Conservation (phyloP, 2,113 vertebrate genomes). For the Indicator indicator region DNA sequence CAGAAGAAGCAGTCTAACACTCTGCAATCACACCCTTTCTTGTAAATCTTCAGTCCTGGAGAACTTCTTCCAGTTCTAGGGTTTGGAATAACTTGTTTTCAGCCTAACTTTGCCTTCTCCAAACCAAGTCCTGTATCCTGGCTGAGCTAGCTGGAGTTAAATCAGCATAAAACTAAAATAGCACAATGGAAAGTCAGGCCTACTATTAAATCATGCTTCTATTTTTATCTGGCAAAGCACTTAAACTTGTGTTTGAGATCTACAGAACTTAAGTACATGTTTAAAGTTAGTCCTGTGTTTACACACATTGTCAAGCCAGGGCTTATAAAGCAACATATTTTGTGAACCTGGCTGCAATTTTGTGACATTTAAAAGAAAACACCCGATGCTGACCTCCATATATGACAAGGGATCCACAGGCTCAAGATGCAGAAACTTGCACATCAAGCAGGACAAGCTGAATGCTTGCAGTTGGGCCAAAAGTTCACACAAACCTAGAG, state of each 20-base stretch:
- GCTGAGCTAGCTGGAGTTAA: slow-evolving; percentile 42
- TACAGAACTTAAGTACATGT: slow-evolving; percentile 20
- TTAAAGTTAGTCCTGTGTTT: slow-evolving; percentile 36
- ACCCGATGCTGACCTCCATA: background rate
- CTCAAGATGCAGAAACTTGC: background rate
- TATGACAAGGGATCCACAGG: background rate
- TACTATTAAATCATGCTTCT: slow-evolving; percentile 61
- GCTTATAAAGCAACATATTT: background rate
- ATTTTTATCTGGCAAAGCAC: slow-evolving; percentile 55
- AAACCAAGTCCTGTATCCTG: slow-evolving; percentile 40
- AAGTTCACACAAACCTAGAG: background rate
- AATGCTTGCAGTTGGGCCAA: background rate
- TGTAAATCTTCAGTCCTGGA: slow-evolving; percentile 15
- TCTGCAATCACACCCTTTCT: slow-evolving; percentile 40
- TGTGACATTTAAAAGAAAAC: background rate
- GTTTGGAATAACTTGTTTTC: slow-evolving; percentile 40
- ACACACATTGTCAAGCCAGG: background rate
- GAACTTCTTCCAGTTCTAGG: slow-evolving; percentile 39
- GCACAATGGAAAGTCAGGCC: slow-evolving; percentile 58
- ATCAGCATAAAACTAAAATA: slow-evolving; percentile 62
- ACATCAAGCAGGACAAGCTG: background rate
- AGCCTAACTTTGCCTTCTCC: slow-evolving; percentile 15
- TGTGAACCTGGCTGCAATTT: background rate
- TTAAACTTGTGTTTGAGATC: slow-evolving; percentile 33
- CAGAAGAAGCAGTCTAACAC: slow-evolving; percentile 27